Conservation (phyloP, 2,113 vertebrate species). For the Accipiter virgatus region DNA sequence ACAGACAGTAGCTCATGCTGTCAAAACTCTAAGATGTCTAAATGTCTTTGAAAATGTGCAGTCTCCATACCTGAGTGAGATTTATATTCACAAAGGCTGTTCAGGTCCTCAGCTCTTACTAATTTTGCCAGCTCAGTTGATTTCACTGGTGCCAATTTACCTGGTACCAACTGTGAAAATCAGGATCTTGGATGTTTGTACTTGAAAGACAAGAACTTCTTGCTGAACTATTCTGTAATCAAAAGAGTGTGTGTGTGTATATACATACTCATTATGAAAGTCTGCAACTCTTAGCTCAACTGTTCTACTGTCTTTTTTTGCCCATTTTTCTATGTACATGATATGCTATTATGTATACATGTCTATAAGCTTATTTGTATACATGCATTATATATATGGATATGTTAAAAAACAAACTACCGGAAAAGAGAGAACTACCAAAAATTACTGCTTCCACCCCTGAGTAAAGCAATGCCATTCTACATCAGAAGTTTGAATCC, state of each 20-base stretch:
- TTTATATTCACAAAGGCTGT: background rate
- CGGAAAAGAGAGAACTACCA: background rate
- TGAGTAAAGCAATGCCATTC: background rate
- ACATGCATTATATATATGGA: accelerated
- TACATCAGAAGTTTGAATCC: background rate
- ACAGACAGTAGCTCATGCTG: background rate
- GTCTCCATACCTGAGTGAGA: background rate
- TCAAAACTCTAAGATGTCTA: background rate
- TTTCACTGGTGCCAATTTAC: background rate
- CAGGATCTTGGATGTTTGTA: background rate
- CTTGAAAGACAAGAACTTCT: background rate
- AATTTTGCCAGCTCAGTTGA: background rate
- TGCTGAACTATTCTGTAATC: background rate
- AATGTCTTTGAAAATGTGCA: background rate
- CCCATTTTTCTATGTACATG: background rate
- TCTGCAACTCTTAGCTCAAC: background rate
- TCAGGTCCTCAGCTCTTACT: background rate
- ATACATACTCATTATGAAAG: background rate
- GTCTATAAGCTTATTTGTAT: background rate
- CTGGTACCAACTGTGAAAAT: background rate
- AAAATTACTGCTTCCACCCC: background rate
- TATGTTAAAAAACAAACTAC: background rate
- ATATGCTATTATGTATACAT: background rate
- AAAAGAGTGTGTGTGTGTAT: too few species aligned
- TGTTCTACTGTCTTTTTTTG: background rate